phyloP scores from a whole-genome alignment of 2,797 vertebrate species.

The Enteromius anoplus region DNA sequence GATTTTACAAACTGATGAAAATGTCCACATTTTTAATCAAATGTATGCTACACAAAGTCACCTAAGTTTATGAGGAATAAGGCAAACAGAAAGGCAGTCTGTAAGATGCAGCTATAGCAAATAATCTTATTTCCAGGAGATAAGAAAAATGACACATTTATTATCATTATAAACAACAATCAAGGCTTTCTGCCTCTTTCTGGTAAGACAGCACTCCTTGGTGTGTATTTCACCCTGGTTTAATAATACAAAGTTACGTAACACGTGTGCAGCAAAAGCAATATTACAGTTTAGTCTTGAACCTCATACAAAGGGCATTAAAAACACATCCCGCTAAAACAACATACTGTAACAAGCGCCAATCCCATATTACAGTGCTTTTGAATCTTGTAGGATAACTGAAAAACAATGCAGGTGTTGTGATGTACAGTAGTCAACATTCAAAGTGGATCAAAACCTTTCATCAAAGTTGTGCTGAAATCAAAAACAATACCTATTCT shows the following conservation, averaged over 20 bases:
- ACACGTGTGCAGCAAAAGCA: background rate
- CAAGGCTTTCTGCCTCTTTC: background rate
- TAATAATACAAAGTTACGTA: slow-evolving; percentile 16
- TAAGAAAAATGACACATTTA: background rate
- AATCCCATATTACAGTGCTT: background rate
- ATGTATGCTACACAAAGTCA: background rate
- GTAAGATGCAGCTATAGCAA: background rate
- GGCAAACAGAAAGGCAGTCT: background rate
- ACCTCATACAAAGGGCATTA: background rate
- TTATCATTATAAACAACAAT: background rate
- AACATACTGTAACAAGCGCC: background rate
- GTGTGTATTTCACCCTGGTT: background rate
- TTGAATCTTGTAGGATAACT: background rate
- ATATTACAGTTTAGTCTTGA: background rate
- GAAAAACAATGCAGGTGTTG: background rate
- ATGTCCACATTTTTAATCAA: background rate
- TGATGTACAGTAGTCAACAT: background rate
- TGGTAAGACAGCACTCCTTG: background rate
- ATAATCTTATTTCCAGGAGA: background rate
- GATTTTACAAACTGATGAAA: background rate
- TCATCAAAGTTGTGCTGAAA: too few species aligned
- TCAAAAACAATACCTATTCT: too few species aligned
- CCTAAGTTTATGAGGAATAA: background rate
- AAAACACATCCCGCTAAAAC: background rate
- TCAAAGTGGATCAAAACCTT: too few species aligned